These are phyloP conservation scores for Scelioninae gen. 1 DNA, from an alignment of 2,888 invertebrate species.

Conservation along the genomic window DNA sequence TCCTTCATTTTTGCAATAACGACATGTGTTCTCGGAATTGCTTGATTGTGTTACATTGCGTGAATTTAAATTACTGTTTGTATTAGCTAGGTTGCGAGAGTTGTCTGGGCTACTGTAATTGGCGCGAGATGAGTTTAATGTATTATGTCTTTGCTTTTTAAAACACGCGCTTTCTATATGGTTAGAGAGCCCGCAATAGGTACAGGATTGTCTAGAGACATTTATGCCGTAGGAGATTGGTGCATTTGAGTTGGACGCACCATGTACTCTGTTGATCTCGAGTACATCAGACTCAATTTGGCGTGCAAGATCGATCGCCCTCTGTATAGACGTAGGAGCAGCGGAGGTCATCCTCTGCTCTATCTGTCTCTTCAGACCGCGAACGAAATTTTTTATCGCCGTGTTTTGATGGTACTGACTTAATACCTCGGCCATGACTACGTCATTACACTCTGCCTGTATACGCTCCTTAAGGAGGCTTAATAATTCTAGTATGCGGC, in stretches of 20 bases:
- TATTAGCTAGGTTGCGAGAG: too few relatives aligned
- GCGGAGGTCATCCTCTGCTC: neutral
- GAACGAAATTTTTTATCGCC: neutral
- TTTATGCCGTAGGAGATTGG: too few relatives aligned
- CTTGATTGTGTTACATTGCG: too few relatives aligned
- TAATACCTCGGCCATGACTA: too few relatives aligned
- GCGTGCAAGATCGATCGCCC: neutral
- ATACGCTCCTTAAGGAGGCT: slow-evolving; percentile 14
- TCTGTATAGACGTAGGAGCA: neutral
- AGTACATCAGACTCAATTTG: neutral
- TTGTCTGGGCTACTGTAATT: too few relatives aligned
- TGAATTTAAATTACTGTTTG: too few relatives aligned
- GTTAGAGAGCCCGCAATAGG: neutral
- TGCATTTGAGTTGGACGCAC: neutral
- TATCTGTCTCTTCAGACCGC: slow-evolving; percentile 26
- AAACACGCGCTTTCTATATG: neutral
- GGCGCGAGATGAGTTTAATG: too few relatives aligned
- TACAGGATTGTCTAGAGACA: neutral
- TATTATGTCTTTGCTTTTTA: neutral
- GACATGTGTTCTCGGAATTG: neutral
- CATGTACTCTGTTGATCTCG: slow-evolving; percentile 2
- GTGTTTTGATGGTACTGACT: too few relatives aligned
- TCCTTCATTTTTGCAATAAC: neutral
- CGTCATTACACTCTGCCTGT: too few relatives aligned
- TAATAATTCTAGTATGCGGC: slow-evolving; percentile 19